Percentiles rank a stretch among this genome's conserved stretches.
These are phyloP conservation scores for Cryptotis parvus DNA, from an alignment of 2,113 vertebrate genomes.

Conservation along the genomic window DNA sequence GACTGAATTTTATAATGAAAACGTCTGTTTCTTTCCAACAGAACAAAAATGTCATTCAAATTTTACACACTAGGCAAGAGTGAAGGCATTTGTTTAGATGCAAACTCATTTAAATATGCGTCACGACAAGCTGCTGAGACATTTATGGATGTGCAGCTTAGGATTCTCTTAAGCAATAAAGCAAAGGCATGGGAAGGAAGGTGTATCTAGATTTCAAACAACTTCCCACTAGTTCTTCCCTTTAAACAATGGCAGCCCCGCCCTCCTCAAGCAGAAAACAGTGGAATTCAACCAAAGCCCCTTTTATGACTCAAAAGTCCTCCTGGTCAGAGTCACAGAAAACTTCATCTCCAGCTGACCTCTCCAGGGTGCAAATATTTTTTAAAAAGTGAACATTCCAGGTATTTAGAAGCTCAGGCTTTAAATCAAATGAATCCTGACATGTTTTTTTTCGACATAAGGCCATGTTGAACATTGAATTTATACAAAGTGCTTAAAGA, in stretches of 20 bases:
- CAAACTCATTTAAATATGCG: slow-evolving; percentile 62
- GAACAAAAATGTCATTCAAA: slow-evolving; percentile 63
- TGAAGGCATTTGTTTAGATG: slow-evolving; percentile 63
- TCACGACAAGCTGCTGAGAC: neutral
- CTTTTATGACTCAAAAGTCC: slow-evolving; percentile 30
- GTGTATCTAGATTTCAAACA: neutral
- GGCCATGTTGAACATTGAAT: neutral
- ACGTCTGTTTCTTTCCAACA: slow-evolving; percentile 62
- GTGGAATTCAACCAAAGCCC: slow-evolving; percentile 18
- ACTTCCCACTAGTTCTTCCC: neutral
- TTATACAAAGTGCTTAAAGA: neutral
- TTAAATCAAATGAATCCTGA: slow-evolving; percentile 33
- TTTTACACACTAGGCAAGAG: slow-evolving; percentile 63
- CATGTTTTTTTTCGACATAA: neutral
- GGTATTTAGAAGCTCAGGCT: neutral
- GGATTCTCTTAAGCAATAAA: slow-evolving; percentile 47
- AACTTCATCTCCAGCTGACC: slow-evolving; percentile 47
- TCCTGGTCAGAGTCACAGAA: slow-evolving; percentile 70
- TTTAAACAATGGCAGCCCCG: neutral
- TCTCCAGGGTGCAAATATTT: slow-evolving; percentile 52
- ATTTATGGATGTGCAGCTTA: neutral
- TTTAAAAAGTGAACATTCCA: slow-evolving; percentile 44
- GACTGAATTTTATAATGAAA: slow-evolving; percentile 77
- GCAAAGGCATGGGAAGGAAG: neutral
- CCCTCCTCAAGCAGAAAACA: slow-evolving; percentile 21